A percentile compares a stretch with the other conserved stretches of the same genome.
phyloP scores from a whole-genome alignment of 2,113 vertebrate genomes.

The Pollachius pollachius region DNA sequence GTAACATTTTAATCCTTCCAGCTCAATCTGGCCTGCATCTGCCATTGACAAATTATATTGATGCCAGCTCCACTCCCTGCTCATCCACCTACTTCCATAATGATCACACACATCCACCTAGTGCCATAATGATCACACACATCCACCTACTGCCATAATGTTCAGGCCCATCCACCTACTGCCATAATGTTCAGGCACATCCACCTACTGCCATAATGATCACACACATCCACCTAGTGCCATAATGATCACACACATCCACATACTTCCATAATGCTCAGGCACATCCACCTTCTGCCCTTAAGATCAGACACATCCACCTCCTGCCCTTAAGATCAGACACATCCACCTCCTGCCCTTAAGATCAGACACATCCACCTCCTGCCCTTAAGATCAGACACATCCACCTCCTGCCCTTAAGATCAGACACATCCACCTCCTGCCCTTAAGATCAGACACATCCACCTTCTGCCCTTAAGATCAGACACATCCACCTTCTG shows the following conservation, averaged over 20 bases:
- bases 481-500: no score
- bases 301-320: not conserved
- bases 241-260: no score
- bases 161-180: no score
- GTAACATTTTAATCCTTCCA: constrained; percentile 70
- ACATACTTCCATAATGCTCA: not conserved
- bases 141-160: no score
- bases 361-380: no score
- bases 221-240: no score
- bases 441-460: not conserved
- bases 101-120: not conserved
- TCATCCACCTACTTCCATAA: not conserved
- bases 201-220: no score
- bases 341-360: no score
- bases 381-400: no score
- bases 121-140: not conserved
- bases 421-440: not conserved
- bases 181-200: no score
- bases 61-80: constrained; percentile 41
- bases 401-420: not conserved
- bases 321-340: not conserved
- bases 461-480: no score
- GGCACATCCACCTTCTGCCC: not conserved
- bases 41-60: constrained; percentile 61
- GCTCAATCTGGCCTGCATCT: constrained; percentile 66